Base-by-base conservation (phyloP, 2,113 vertebrate species). In the Nesoenas mayeri region DNA sequence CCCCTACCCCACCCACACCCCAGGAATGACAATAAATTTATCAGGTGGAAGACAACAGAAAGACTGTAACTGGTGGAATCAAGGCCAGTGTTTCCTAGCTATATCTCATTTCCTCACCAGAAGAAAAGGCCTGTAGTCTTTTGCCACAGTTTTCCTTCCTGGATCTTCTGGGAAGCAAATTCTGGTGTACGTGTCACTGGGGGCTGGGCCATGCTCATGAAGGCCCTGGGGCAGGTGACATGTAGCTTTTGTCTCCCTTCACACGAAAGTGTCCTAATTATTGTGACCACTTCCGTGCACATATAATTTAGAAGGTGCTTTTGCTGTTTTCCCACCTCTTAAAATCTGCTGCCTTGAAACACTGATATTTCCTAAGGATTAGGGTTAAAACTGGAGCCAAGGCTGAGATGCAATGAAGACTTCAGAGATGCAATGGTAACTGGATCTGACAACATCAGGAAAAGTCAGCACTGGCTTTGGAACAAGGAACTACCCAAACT, bases 121-220 rank as follows among this genome's bases (percentile, higher is more conserved):
- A 67, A 70, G 29, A 81, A 40, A 7, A 44, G 42, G 2, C 2
- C 5, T 40, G 3, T 53, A 51, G 24, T 34, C 22, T 65, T 65
- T n/a, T 57, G 14, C 10, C 15, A 19, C 12, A 32, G 3, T 31
- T 72, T 88, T 67, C 7, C 18, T 32, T 42, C 28, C 12, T 57
- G 20, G 5, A 6, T 29, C 12, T 58, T 78, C 36, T 50, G 8
- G 32, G 29, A 80, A 58, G 22, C 2, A 84, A 77, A 54, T 3
- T 34, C 1, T 12, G 3, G 4, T 42, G 11, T 57, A 16, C 25
- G 75, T 77, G 8, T 1, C 10, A 4, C 4, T 53, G 31, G 3
- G 15, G 7, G 22, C 20, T 1, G 1, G 9, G 18, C 2, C 1
- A 1, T 1, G 2, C 7, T 50, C 11, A 7, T n/a, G 6, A 13